Percentiles rank a stretch among this genome's conserved stretches.
These are phyloP conservation scores for Entelurus aequoreus DNA, from an alignment of 2,113 vertebrate species.

Conservation along the genomic window DNA sequence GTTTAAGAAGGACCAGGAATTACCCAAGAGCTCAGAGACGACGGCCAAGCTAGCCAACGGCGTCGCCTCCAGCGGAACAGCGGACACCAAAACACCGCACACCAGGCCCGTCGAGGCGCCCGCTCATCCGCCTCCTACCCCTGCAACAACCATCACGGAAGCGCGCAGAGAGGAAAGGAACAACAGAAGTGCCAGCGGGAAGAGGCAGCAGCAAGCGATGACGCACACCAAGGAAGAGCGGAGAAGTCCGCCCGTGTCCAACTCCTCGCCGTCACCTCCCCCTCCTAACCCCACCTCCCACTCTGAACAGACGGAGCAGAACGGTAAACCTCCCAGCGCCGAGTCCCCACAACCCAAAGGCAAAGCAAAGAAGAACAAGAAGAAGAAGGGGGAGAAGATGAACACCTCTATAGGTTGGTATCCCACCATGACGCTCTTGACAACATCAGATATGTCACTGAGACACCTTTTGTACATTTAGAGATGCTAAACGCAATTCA, in stretches of 20 bases:
- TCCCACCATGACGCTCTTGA: background rate
- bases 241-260: conserved; percentile 45
- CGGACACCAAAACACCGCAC: conserved; percentile 60
- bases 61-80: conserved; percentile 6
- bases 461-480: no score
- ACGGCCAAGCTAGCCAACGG: conserved; percentile 68
- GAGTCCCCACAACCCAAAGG: conserved; percentile 78
- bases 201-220: conserved; percentile 45
- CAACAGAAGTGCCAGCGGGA: conserved; percentile 66
- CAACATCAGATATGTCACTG: no score
- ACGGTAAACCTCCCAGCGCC: conserved; percentile 69
- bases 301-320: conserved; percentile 66
- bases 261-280: conserved; percentile 60
- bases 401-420: conserved; percentile 87
- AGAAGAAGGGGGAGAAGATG: conserved; percentile 90
- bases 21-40: conserved; percentile 33
- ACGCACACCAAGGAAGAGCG: conserved; percentile 77
- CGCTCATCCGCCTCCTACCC: conserved; percentile 28
- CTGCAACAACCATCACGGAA: background rate
- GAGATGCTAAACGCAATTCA: no score
- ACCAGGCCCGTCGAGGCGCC: conserved; percentile 67
- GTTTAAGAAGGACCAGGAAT: conserved; percentile 54
- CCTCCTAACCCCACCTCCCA: conserved; percentile 45
- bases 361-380: conserved; percentile 86
- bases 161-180: conserved; percentile 73